Conservation (phyloP, 2,113 vertebrate species). For the Pholis gunnellus region DNA sequence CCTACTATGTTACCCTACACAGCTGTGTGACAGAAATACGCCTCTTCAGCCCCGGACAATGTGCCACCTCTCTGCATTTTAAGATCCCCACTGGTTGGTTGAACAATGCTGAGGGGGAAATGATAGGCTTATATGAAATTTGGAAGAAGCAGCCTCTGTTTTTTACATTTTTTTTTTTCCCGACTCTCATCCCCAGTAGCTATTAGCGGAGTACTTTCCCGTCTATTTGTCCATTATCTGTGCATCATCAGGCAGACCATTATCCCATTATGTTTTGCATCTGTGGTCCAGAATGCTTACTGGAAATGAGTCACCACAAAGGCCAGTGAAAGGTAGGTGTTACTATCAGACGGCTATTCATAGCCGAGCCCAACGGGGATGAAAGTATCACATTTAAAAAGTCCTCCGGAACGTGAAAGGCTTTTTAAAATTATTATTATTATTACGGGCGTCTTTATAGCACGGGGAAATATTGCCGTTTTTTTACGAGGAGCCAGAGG, state of each 20-base stretch:
- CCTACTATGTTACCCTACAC: slow-evolving; percentile 58
- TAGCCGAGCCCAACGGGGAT: slow-evolving; percentile 66
- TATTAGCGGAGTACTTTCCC: slow-evolving; percentile 77
- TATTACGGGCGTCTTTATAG: slow-evolving; percentile 8
- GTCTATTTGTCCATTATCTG: slow-evolving; percentile 81
- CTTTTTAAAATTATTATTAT: background rate
- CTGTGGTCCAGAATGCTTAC: slow-evolving; percentile 80
- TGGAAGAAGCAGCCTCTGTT: slow-evolving; percentile 56
- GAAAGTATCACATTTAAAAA: slow-evolving; percentile 70
- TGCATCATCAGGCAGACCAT: slow-evolving; percentile 79
- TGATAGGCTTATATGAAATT: slow-evolving; percentile 67
- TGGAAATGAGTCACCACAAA: slow-evolving; percentile 79
- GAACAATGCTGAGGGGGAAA: slow-evolving; percentile 52
- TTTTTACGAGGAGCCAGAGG: slow-evolving; percentile 50
- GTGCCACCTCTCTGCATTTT: slow-evolving; percentile 50
- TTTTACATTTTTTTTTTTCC: slow-evolving; percentile 9
- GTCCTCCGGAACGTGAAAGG: slow-evolving; percentile 58
- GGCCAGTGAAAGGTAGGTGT: slow-evolving; percentile 72
- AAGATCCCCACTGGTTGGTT: slow-evolving; percentile 55
- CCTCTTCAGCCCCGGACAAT: slow-evolving; percentile 53
- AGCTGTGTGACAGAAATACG: slow-evolving; percentile 68
- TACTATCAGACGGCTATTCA: slow-evolving; percentile 78
- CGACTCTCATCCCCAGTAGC: slow-evolving; percentile 52
- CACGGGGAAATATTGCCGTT: slow-evolving; percentile 25
- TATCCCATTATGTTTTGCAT: slow-evolving; percentile 82